phyloP scores from a whole-genome alignment of 2,113 vertebrate genomes.

The human (Homo sapiens) region DNA sequence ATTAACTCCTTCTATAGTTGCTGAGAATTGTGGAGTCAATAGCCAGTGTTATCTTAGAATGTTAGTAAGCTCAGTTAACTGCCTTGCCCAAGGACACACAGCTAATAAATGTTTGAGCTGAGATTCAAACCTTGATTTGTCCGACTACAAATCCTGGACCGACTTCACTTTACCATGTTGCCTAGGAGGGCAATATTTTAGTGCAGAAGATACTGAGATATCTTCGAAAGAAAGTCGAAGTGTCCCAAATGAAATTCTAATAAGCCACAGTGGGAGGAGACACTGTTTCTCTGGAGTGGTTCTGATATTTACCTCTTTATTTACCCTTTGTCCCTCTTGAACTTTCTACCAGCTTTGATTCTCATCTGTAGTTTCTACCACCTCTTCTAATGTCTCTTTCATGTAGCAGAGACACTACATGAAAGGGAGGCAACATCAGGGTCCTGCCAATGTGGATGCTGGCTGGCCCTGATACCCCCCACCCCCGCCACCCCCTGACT shows the following conservation, averaged over 20 bases:
- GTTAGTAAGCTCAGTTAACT: constrained; percentile 1
- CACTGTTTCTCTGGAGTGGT: neutral
- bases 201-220: neutral
- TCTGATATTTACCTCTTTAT: neutral
- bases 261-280: neutral
- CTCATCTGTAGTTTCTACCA: neutral
- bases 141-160: neutral
- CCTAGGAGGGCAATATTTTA: neutral
- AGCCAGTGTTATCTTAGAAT: neutral
- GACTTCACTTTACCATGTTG: neutral
- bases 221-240: neutral
- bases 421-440: neutral
- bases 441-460: neutral
- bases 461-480: neutral
- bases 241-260: neutral
- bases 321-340: neutral
- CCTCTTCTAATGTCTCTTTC: neutral
- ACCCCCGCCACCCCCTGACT: neutral
- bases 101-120: neutral
- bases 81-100: neutral
- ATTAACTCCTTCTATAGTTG: neutral
- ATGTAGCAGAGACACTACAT: neutral
- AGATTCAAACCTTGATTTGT: neutral
- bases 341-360: neutral
- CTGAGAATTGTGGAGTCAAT: neutral